These are phyloP conservation scores for Perithous albicinctus DNA, from an alignment of 2,888 invertebrate species.

Conservation along the genomic window DNA sequence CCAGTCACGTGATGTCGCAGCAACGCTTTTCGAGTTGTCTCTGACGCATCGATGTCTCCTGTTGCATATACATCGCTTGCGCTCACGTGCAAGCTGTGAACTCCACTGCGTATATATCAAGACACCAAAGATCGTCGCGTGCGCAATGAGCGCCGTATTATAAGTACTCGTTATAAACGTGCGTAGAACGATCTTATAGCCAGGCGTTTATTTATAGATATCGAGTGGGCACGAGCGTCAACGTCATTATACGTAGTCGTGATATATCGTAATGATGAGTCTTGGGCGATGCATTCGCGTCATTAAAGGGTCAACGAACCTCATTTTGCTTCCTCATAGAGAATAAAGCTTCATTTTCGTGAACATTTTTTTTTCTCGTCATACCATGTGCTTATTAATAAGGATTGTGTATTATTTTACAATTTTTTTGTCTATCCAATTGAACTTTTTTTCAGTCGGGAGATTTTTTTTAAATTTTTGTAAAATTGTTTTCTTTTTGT, in stretches of 20 bases:
- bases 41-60: constrained; percentile 58
- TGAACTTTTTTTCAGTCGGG: too few species aligned
- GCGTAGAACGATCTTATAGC: constrained; percentile 45
- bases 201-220: constrained; percentile 55
- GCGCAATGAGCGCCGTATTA: constrained; percentile 13
- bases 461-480: too few species aligned
- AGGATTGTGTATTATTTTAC: too few species aligned
- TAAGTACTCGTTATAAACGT: constrained; percentile 22
- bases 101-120: neutral
- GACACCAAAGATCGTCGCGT: constrained; percentile 34
- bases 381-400: too few species aligned
- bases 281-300: constrained; percentile 17
- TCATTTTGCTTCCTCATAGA: too few species aligned
- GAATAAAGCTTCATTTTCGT: too few species aligned
- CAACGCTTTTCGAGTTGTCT: constrained; percentile 53
- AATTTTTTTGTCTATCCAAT: too few species aligned
- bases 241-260: constrained; percentile 7
- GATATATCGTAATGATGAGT: constrained; percentile 14
- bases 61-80: neutral
- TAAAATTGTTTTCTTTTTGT: too few species aligned
- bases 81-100: constrained; percentile 21
- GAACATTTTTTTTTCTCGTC: too few species aligned
- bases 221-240: constrained; percentile 45
- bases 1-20: constrained; percentile 44
- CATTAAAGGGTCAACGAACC: constrained; percentile 14